Conservation (phyloP, 2,888 invertebrate species). For the Cephus runcator region DNA sequence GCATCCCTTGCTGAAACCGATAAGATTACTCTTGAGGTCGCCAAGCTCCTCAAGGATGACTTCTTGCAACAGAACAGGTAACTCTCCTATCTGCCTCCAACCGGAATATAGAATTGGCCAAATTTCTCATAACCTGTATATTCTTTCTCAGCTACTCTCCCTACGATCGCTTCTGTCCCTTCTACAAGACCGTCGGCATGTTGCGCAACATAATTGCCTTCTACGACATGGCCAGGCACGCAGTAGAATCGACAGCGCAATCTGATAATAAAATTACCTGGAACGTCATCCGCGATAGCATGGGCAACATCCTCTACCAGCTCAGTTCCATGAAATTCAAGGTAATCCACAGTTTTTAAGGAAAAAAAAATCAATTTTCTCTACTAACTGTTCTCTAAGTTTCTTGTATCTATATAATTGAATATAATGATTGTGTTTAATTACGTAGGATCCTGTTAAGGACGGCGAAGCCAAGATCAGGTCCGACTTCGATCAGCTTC, state of each 20-base stretch:
- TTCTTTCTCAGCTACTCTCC: constrained; percentile 76
- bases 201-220: constrained; percentile 97
- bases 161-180: constrained; percentile 98
- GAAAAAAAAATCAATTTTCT: not conserved
- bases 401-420: not conserved
- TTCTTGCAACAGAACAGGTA: constrained; percentile 99
- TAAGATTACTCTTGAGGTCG: constrained; percentile 99
- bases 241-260: constrained; percentile 98
- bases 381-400: not conserved
- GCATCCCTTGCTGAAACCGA: constrained; percentile 98
- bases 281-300: constrained; percentile 96
- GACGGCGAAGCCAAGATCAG: constrained; percentile 98
- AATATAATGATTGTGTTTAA: constrained; percentile 2
- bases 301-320: constrained; percentile 96
- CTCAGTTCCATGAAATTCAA: constrained; percentile 99
- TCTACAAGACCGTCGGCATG: constrained; percentile 99
- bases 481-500: constrained; percentile 94
- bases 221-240: constrained; percentile 98
- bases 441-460: constrained; percentile 92
- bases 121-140: not conserved
- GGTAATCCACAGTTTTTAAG: constrained; percentile 66
- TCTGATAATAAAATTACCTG: constrained; percentile 99
- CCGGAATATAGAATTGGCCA: not conserved
- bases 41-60: constrained; percentile 98
- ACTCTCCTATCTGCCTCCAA: not conserved